Evolutionary conservation across 2,113 vertebrate species (phyloP).

Genomic region (Theropithecus gelada): DNA sequence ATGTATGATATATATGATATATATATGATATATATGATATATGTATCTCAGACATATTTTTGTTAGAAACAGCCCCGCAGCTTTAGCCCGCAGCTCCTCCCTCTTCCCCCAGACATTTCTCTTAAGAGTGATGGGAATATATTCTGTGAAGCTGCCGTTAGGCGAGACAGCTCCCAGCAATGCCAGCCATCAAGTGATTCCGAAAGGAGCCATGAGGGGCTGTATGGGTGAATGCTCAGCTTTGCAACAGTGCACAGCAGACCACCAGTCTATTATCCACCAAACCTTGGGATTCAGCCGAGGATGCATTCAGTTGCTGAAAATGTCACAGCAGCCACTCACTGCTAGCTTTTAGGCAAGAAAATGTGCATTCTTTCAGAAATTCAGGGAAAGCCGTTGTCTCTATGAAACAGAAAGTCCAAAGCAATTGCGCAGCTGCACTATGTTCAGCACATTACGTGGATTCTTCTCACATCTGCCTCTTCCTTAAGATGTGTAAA

Average conservation of each 20-base stretch:
- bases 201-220: fast-evolving
- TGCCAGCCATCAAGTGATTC: background rate
- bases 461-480: background rate
- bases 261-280: fast-evolving
- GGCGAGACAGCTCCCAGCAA: background rate
- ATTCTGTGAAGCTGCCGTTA: fast-evolving
- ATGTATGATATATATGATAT: no score
- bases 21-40: no score
- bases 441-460: fast-evolving
- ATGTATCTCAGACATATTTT: background rate
- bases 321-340: fast-evolving
- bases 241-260: fast-evolving
- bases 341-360: background rate
- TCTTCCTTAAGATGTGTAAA: background rate
- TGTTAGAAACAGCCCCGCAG: background rate
- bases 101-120: background rate
- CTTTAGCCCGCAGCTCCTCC: background rate
- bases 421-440: no score
- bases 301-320: background rate
- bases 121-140: background rate
- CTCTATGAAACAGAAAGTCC: background rate
- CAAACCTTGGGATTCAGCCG: background rate
- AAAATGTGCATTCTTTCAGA: slow-evolving; percentile 21
- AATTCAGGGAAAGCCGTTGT: background rate
- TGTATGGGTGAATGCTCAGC: fast-evolving